Evolutionary conservation across 2,113 vertebrate genomes (phyloP).

Genomic region (Chlamydotis undulata): DNA sequence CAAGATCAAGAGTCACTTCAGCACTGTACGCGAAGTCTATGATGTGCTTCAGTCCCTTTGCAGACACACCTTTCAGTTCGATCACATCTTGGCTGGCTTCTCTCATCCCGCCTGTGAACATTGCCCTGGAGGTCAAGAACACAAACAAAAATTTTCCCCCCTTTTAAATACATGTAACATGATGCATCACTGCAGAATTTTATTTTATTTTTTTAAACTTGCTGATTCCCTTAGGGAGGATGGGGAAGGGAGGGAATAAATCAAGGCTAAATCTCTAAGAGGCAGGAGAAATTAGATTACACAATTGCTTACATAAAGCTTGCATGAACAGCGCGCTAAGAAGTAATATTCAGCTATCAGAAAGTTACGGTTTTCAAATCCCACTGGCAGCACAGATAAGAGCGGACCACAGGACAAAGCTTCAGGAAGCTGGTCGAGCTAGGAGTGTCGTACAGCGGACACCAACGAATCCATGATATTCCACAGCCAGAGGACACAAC

Average conservation of each 20-base stretch:
- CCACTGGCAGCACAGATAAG: not conserved
- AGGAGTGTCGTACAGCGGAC: not conserved
- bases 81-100: conserved; percentile 92
- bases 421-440: not conserved
- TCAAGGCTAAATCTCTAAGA: not conserved
- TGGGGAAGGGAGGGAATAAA: not conserved
- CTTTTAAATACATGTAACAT: not conserved
- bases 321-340: not conserved
- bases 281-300: not conserved
- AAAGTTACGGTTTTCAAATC: not conserved
- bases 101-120: conserved; percentile 98
- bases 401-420: not conserved
- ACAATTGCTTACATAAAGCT: not conserved
- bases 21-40: conserved; percentile 97
- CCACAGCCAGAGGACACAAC: not conserved
- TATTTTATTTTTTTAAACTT: not conserved
- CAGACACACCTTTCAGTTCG: conserved; percentile 91
- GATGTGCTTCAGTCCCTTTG: conserved; percentile 92
- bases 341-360: not conserved
- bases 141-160: not conserved
- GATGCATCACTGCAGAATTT: not conserved
- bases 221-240: not conserved
- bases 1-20: conserved; percentile 93
- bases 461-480: fast-evolving
- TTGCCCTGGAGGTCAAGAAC: conserved; percentile 83